Base-by-base conservation (phyloP, 2,113 vertebrate genomes). In the Seriola aureovittata region DNA sequence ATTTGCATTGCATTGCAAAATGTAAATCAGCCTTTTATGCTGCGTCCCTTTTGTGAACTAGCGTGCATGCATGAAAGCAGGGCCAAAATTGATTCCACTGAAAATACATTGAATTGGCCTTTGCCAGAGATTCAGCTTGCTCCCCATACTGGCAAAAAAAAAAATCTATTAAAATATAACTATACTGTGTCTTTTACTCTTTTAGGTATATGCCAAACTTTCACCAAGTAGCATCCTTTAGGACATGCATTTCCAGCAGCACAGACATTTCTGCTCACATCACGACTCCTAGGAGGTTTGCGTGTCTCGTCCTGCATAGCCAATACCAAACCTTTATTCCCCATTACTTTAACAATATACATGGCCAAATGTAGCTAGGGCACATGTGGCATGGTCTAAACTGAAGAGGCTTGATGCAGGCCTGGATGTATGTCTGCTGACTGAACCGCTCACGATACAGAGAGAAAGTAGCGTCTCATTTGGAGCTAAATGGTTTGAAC, bases 1-100 rank as follows among this genome's bases (percentile, higher is more conserved):
- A 87, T 89, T 84, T 91, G 87, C 87, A 78, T 88, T 38, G 88
- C 80, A 69, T 64, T 85, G 91, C 92, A 92, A 81, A 91, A 93
- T 92, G 91, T 77, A 92, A 92, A 92, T 93, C 82, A 88, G 84
- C 62, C 79, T 87, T 89, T 89, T 91, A 62, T 87, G 78, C 82
- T 44, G 52, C 46, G 48, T 85, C 66, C 40, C 71, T 83, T 78
- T 85, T 82, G 66, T 85, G 68, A 72, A 80, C 32, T 42, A 50
- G 69, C 40, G 0, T 57, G 69, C 75, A 36, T 19, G 68, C 77
- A 72, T 80, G 65, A 83, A 82, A 84, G 82, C 40, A 38, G 46
- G 62, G 13, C 81, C 74, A 82, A 77, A 85, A 81, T 80, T 70
- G 38, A 84, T 85, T 85, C 57, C 13, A 23, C 40, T 71, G 29